A percentile compares a stretch with the other conserved stretches of the same genome.
These are phyloP conservation scores for Corella eumyota DNA, from an alignment of 23 tunicate species.

Conservation along the genomic window DNA sequence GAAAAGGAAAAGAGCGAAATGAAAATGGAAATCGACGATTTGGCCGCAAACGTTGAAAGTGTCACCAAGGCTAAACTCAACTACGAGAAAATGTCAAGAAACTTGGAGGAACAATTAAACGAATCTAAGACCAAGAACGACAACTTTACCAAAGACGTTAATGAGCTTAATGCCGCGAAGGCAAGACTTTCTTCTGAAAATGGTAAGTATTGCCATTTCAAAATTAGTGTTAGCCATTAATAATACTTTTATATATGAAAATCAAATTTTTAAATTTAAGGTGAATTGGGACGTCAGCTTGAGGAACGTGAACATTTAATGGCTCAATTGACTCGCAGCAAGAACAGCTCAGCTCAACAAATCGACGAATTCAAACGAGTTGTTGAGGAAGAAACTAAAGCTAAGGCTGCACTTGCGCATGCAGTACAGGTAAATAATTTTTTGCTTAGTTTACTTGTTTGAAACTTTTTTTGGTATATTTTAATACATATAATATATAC, in stretches of 20 bases:
- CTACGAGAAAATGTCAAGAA: slow-evolving; percentile 81
- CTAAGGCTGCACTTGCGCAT: slow-evolving; percentile 69
- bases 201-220: slow-evolving; percentile 5
- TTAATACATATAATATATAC: too few relatives aligned
- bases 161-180: slow-evolving; percentile 14
- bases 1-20: too few relatives aligned
- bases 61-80: slow-evolving; percentile 58
- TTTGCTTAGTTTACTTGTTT: neutral
- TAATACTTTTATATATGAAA: too few relatives aligned
- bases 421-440: slow-evolving; percentile 60
- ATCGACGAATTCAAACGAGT: too few relatives aligned
- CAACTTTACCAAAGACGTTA: too few relatives aligned
- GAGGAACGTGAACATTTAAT: too few relatives aligned
- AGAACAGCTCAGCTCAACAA: slow-evolving; percentile 30
- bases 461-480: neutral
- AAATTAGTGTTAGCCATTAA: slow-evolving; percentile 13
- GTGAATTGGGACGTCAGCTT: too few relatives aligned
- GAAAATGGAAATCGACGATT: too few relatives aligned
- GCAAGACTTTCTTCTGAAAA: slow-evolving; percentile 16
- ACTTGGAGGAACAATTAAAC: slow-evolving; percentile 67
- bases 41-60: too few relatives aligned
- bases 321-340: slow-evolving; percentile 57
- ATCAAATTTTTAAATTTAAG: too few relatives aligned
- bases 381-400: slow-evolving; percentile 71
- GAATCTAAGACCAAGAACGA: too few relatives aligned